Base-by-base conservation (phyloP, 37 sponge, comb jelly and placozoan species). In the Crambe crambe region DNA sequence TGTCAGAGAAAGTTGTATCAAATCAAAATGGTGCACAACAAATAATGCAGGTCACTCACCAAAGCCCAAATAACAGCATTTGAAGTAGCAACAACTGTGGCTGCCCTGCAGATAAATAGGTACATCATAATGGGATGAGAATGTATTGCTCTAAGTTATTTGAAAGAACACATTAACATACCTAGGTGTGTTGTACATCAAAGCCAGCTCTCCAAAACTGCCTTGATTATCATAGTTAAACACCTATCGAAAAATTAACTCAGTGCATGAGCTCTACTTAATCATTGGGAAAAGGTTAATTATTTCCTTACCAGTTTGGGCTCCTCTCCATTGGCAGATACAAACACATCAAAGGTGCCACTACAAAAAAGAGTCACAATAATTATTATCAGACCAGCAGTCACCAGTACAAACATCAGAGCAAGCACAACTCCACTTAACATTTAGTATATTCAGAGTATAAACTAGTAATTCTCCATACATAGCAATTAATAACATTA, bases 141-240 rank as follows among this genome's bases (percentile, higher is more conserved):
- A n/a, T 68, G 15, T 18, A 68, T 36, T 37, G 15, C 63, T 62
- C 31, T 29, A 29, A 32, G 30, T 29, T 18, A 34, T 68, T 36
- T 68, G 21, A 34, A 9, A 61, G 5, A 12, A 73, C 51, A 25
- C 25, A 17, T 39, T 8, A 61, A 47, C 38, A 3, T 25, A 93
- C 94, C 95, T 77, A 66, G 97, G 97, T 21, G 97, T 97, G 79
- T 97, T 97, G 88, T 97, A 97, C 95, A 97, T 94, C 38, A 97
- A 83, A 21, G 97, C 97, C 68, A 97, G 82, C 80, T 97, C 97
- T 2, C 97, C 97, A 89, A 97, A 97, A 42, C 89, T 85, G 15
- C 95, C 97, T 58, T 87, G 68, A 40, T 78, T 78, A 74, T 92
- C 69, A 67, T 97, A 96, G 42, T 87, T 86, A 29, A 80, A 83